Evolutionary conservation across 2,888 invertebrate genomes (phyloP).

Genomic region (Hypena proboscidalis): DNA sequence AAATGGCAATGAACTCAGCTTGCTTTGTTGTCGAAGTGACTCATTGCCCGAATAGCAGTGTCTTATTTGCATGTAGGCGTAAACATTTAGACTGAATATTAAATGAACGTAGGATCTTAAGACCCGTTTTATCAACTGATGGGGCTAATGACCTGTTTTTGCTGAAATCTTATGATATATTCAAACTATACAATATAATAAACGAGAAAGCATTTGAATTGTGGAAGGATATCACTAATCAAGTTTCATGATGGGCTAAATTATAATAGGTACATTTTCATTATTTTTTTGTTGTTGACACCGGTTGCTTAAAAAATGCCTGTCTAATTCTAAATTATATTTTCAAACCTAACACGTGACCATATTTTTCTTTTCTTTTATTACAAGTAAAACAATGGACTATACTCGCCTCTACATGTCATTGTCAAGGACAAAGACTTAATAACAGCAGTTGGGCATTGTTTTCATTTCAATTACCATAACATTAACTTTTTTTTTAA

Average conservation of each 20-base stretch:
- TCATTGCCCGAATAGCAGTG: conserved; percentile 28
- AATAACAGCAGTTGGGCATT: not conserved
- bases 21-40: conserved; percentile 32
- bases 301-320: not conserved
- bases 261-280: too few relatives aligned
- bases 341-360: not conserved
- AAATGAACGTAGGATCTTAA: not conserved
- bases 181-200: too few relatives aligned
- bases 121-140: not conserved
- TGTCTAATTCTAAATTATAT: not conserved
- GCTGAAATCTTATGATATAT: too few relatives aligned
- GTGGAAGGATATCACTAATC: too few relatives aligned
- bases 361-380: not conserved
- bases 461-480: too few relatives aligned
- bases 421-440: conserved; percentile 5
- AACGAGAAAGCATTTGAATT: too few relatives aligned
- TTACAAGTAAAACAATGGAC: not conserved
- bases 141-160: not conserved
- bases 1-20: conserved; percentile 38
- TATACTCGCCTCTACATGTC: not conserved
- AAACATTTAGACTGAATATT: conserved; percentile 6
- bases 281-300: too few relatives aligned
- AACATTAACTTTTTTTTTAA: too few relatives aligned
- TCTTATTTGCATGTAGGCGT: conserved; percentile 32
- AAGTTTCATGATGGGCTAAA: too few relatives aligned